phyloP scores from a whole-genome alignment of 1,140 invertebrate species.

The Ostrea denselamellosa region DNA sequence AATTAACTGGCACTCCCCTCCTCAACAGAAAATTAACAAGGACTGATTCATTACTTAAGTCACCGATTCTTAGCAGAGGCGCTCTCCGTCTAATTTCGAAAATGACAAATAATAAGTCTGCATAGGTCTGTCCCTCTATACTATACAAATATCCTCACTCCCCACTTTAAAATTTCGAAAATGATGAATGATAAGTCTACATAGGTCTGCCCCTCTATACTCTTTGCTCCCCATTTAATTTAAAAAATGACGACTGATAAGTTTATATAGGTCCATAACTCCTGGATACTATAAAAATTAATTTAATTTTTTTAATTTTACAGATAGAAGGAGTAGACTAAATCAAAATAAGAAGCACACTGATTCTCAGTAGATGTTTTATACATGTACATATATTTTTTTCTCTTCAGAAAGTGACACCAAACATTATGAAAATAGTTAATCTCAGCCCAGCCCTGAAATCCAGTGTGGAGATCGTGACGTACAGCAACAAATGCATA shows the following conservation, averaged over 20 bases:
- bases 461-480: background rate
- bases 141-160: background rate
- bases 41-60: too few relatives aligned
- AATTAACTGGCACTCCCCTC: too few relatives aligned
- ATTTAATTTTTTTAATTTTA: too few relatives aligned
- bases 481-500: slow-evolving; percentile 2
- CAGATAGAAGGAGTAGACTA: too few relatives aligned
- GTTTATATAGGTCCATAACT: too few relatives aligned
- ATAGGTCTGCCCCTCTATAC: too few relatives aligned
- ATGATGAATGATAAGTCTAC: background rate
- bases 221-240: background rate
- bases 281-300: too few relatives aligned
- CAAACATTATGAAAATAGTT: background rate
- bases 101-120: background rate
- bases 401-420: background rate
- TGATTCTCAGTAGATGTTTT: too few relatives aligned
- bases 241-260: background rate
- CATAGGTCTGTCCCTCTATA: background rate
- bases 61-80: too few relatives aligned
- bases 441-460: background rate
- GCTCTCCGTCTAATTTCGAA: background rate
- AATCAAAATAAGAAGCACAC: too few relatives aligned
- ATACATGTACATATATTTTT: background rate
- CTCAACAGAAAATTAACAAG: too few relatives aligned
- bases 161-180: background rate